phyloP scores from a whole-genome alignment of 2,888 invertebrate species.

The Drosophila atripex region DNA sequence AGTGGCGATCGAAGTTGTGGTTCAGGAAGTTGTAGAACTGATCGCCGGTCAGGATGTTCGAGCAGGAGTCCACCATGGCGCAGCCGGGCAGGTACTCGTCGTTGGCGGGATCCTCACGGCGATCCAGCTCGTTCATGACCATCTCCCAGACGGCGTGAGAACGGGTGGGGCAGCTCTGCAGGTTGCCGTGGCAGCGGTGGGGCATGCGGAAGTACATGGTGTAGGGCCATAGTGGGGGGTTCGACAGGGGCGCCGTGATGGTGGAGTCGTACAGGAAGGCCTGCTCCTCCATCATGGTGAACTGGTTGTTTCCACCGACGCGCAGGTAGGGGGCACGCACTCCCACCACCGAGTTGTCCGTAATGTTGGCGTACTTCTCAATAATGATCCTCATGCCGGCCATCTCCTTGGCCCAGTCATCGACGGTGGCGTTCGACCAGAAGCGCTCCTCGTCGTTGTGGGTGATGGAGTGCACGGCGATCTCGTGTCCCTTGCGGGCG shows the following conservation, averaged over 20 bases:
- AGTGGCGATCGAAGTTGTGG: constrained; percentile 96
- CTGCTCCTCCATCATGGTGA: constrained; percentile 98
- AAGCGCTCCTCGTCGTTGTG: constrained; percentile 96
- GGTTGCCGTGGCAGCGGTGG: constrained; percentile 95
- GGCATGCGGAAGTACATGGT: constrained; percentile 99
- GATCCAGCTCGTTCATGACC: constrained; percentile 97
- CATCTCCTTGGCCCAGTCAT: constrained; percentile 98
- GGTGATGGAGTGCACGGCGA: constrained; percentile 97
- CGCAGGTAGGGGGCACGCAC: constrained; percentile 95
- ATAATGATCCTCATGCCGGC: constrained; percentile 95
- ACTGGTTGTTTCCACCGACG: constrained; percentile 97
- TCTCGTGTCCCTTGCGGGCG: constrained; percentile 95
- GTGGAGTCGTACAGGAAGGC: constrained; percentile 98
- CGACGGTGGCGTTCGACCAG: constrained; percentile 96
- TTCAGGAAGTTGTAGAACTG: constrained; percentile 97
- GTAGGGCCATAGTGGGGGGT: constrained; percentile 98
- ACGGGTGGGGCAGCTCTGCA: constrained; percentile 95
- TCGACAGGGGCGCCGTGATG: constrained; percentile 94
- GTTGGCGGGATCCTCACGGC: constrained; percentile 94
- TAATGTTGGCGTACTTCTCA: constrained; percentile 94
- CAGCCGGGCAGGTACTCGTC: constrained; percentile 96
- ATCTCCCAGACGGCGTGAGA: constrained; percentile 98
- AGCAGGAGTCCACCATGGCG: constrained; percentile 97
- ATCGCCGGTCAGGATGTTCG: constrained; percentile 95
- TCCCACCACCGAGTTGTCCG: constrained; percentile 95